Evolutionary conservation across 2,888 invertebrate genomes (phyloP), one percentile per base, ranked within the genome.

Genomic region (Pristionchus japonicus): DNA sequence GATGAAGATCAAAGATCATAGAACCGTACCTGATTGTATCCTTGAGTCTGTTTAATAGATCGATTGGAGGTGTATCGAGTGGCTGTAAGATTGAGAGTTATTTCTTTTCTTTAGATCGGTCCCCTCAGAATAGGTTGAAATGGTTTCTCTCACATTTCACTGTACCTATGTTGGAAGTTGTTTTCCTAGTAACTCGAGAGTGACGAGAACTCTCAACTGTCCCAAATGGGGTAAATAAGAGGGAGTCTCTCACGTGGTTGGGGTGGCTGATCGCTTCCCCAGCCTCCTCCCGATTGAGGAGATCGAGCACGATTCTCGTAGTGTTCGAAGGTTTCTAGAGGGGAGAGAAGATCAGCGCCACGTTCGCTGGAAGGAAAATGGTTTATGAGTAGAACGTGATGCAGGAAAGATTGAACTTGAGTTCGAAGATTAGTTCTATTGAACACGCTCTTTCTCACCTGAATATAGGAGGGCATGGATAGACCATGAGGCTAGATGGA

Each of bases 281-380:
- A 80, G 7, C 80, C 80, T 2, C 7, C 37, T 37, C 43, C 43
- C 23, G 64, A 34, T 20, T 52, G 37, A 6, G 82, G 57, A 11
- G 74, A 47, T 27, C 80, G 37, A 61, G 57, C 80, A 6, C 87
- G 80, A 57, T 74, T 47, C 64, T 87, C 87, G 43, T 87, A 87
- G 64, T 87, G 87, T 27, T 87, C 87, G 31, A 87, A 87, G 2
- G 87, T 87, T 47, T 87, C 87, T 74, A 52, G 27, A 31, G 87
- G 74, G 6, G 80, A 57, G 20, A 87, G 87, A 7, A 80, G 52
- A 17, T 87, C 87, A 0, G 74, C n/a, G 3, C 86, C 80, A 1
- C 80, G 80, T 49, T 80, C 80, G 49, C 80, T 80, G 31, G 20
- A 80, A 80, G 13, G 34, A 6, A 20, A 67, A 67, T 61, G 61